Evolutionary conservation across 2,797 vertebrate species (phyloP).

Genomic region (Percopsis omiscomaycus): DNA sequence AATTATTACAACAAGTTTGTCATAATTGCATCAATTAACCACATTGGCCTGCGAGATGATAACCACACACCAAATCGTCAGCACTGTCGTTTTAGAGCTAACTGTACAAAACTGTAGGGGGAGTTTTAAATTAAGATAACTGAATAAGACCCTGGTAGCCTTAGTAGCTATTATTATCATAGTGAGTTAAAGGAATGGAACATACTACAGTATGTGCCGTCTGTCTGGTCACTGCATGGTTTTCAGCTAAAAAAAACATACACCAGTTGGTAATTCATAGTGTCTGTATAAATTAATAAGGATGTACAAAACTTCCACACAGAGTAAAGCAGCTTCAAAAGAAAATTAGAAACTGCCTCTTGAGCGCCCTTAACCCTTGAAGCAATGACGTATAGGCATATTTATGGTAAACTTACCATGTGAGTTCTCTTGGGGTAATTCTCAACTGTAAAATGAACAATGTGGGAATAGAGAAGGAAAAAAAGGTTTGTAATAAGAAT

Average conservation of each 20-base stretch:
- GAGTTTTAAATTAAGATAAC: slow-evolving; percentile 21
- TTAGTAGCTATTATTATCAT: slow-evolving; percentile 53
- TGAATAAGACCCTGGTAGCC: slow-evolving; percentile 27
- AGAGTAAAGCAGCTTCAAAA: slow-evolving; percentile 24
- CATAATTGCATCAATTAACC: slow-evolving; percentile 37
- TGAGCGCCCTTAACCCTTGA: background rate
- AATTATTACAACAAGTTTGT: slow-evolving; percentile 44
- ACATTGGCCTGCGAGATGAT: slow-evolving; percentile 15
- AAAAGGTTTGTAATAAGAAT: slow-evolving; percentile 5
- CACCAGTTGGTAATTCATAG: slow-evolving; percentile 6
- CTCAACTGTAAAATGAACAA: slow-evolving; percentile 18
- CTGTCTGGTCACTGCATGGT: background rate
- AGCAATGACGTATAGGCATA: background rate
- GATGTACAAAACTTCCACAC: slow-evolving; percentile 17
- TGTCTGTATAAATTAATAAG: slow-evolving; percentile 9
- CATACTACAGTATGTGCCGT: background rate
- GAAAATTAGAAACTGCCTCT: slow-evolving; percentile 13
- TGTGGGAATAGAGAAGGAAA: slow-evolving; percentile 1
- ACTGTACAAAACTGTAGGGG: slow-evolving; percentile 2
- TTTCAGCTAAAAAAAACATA: slow-evolving; percentile 22
- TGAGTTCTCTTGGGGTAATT: slow-evolving; percentile 6
- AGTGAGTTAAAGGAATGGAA: slow-evolving; percentile 35
- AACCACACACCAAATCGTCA: slow-evolving; percentile 11
- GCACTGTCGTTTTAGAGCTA: slow-evolving; percentile 4
- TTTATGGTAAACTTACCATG: slow-evolving; percentile 16